Conservation (phyloP, 2,888 invertebrate species). For the Parnassius glacialis region DNA sequence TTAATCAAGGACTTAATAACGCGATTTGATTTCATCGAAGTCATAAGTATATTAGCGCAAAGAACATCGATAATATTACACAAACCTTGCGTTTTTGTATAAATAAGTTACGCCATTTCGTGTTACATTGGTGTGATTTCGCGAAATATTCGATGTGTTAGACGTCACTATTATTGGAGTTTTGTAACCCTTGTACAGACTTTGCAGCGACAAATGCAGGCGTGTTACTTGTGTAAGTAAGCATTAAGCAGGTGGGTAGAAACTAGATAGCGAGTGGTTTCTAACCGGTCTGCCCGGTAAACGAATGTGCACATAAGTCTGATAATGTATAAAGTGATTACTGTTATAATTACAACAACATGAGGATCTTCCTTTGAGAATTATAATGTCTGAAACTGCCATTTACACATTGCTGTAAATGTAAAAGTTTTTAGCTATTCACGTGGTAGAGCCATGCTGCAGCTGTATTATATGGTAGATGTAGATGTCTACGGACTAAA, state of each 20-base stretch:
- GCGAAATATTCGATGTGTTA: conserved; percentile 24
- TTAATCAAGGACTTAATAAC: neutral
- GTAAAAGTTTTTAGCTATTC: too few species aligned
- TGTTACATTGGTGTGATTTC: conserved; percentile 14
- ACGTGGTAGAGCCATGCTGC: too few species aligned
- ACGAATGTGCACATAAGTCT: conserved; percentile 4
- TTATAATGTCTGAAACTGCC: too few species aligned
- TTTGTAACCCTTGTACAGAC: conserved; percentile 23
- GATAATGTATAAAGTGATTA: conserved; percentile 1
- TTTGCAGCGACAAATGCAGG: conserved; percentile 12
- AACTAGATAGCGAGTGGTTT: neutral
- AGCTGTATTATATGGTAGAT: too few species aligned
- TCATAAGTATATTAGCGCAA: neutral
- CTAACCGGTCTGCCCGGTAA: conserved; percentile 12
- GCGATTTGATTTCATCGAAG: neutral
- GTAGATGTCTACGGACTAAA: too few species aligned
- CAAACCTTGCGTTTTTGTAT: conserved; percentile 4
- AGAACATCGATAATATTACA: conserved; percentile 1
- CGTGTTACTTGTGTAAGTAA: conserved; percentile 9
- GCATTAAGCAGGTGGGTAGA: conserved; percentile 24
- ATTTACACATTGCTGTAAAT: too few species aligned
- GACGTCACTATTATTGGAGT: conserved; percentile 23
- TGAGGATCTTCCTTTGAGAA: neutral
- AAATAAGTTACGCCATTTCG: conserved; percentile 12
- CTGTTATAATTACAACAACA: neutral